Percentiles rank a stretch among this genome's conserved stretches.
Evolutionary conservation across 1,140 invertebrate genomes (phyloP).

Genomic region (Drosophila ambigua): DNA sequence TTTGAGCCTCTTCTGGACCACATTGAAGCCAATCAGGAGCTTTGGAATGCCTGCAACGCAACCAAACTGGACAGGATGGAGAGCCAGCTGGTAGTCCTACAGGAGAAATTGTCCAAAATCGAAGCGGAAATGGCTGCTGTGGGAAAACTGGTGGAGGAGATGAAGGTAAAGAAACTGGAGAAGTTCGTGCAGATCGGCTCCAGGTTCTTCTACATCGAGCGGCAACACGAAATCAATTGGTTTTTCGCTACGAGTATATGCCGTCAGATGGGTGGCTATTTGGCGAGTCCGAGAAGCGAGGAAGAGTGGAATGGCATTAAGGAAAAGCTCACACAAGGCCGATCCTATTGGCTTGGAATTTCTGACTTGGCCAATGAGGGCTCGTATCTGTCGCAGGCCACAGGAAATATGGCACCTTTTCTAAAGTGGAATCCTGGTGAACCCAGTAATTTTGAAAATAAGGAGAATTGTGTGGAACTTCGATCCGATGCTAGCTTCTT

Average conservation of each 20-base stretch:
- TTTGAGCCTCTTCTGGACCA: neutral
- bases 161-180: neutral
- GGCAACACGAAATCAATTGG: neutral
- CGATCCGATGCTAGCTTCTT: too few relatives aligned
- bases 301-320: neutral
- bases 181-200: conserved; percentile 1
- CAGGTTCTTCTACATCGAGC: conserved; percentile 39
- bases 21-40: neutral
- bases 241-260: conserved; percentile 19
- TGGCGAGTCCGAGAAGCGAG: conserved; percentile 12
- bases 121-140: neutral
- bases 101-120: neutral
- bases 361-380: neutral
- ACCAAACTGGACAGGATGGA: neutral
- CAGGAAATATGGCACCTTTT: neutral
- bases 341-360: conserved; percentile 23
- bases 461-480: neutral
- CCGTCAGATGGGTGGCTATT: conserved; percentile 12
- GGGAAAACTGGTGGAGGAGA: neutral
- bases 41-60: neutral
- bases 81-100: neutral
- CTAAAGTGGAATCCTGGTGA: neutral
- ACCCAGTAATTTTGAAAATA: neutral
- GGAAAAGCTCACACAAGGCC: neutral
- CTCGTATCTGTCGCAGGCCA: neutral